These are phyloP conservation scores for Aphis gossypii DNA, from an alignment of 1,140 invertebrate species.

Conservation along the genomic window DNA sequence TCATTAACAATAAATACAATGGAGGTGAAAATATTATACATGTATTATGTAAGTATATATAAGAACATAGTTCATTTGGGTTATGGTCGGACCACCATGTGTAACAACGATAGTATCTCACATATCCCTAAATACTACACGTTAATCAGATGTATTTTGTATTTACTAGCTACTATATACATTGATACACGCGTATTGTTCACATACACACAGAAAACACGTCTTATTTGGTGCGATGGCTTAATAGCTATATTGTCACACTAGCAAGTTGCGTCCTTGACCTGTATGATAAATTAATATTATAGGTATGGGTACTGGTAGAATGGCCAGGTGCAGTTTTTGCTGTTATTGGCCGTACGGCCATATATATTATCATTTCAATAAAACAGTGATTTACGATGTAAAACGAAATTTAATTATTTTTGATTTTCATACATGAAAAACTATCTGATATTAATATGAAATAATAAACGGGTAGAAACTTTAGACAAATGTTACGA, in stretches of 20 bases:
- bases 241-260: not conserved
- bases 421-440: not conserved
- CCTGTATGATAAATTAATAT: conserved; percentile 2
- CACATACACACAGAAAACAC: not conserved
- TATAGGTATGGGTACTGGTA: not conserved
- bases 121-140: not conserved
- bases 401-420: not conserved
- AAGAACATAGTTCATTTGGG: not conserved
- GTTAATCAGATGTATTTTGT: not conserved
- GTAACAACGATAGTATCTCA: not conserved
- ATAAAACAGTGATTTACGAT: not conserved
- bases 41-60: not conserved
- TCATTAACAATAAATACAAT: no score
- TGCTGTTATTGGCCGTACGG: not conserved
- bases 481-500: not conserved
- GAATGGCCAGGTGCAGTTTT: not conserved
- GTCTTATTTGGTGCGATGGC: not conserved
- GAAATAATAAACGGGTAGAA: not conserved
- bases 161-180: not conserved
- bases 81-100: not conserved
- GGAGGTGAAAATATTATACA: not conserved
- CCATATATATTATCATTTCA: not conserved
- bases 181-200: not conserved
- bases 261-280: not conserved
- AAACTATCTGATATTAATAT: not conserved